Evolutionary conservation across 2,797 vertebrate species (phyloP).

Genomic region (Malacoraja senta): DNA sequence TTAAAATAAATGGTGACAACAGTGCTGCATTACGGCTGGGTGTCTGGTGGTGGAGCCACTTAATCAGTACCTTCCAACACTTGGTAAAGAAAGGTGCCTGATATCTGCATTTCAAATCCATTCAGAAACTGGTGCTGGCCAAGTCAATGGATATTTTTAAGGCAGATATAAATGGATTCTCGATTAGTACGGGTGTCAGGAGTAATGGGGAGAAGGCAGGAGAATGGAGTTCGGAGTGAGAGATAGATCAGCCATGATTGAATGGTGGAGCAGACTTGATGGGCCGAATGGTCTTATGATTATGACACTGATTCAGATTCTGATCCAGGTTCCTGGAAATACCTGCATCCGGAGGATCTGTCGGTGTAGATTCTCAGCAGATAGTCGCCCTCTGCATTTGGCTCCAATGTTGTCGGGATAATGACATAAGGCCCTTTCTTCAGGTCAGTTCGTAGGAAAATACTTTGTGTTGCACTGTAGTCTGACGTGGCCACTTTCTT

Average conservation of each 20-base stretch:
- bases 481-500: conserved; percentile 59
- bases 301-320: too few relatives aligned
- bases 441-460: conserved; percentile 69
- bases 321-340: neutral
- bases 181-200: too few relatives aligned
- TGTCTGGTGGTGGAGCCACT: conserved; percentile 39
- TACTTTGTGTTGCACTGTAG: conserved; percentile 73
- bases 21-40: neutral
- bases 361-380: conserved; percentile 82
- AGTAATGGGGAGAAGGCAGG: too few relatives aligned
- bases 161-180: too few relatives aligned
- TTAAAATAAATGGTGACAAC: neutral
- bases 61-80: neutral
- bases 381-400: conserved; percentile 61
- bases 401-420: conserved; percentile 75
- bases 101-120: too few relatives aligned
- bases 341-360: conserved; percentile 71
- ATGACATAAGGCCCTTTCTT: conserved; percentile 74
- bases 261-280: too few relatives aligned
- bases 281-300: too few relatives aligned
- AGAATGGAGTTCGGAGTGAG: too few relatives aligned
- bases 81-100: neutral
- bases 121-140: neutral
- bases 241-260: too few relatives aligned
- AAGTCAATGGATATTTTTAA: too few relatives aligned